Evolutionary conservation across 2,888 invertebrate species (phyloP).

Genomic region (Sylvicola fuscatus): DNA sequence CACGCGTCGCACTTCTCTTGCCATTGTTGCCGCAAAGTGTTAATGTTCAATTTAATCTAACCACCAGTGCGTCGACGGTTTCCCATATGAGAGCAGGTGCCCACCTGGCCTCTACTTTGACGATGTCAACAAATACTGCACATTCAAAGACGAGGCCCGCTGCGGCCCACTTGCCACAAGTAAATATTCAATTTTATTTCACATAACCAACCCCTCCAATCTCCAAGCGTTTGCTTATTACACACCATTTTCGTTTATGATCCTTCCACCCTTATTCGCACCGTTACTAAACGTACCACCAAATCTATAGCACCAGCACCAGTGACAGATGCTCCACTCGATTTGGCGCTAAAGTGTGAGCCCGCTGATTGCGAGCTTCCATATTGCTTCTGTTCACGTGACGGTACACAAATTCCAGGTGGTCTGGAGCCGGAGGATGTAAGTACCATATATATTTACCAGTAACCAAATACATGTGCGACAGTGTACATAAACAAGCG

Average conservation of each 20-base stretch:
- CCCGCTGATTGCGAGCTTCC: constrained; percentile 54
- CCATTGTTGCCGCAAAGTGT: neutral
- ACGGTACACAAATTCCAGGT: constrained; percentile 74
- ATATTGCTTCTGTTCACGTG: constrained; percentile 81
- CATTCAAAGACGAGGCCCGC: constrained; percentile 72
- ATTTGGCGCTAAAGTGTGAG: constrained; percentile 64
- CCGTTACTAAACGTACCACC: neutral
- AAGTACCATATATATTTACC: constrained; percentile 14
- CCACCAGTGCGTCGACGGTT: constrained; percentile 71
- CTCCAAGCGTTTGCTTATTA: neutral
- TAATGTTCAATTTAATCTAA: neutral
- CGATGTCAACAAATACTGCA: constrained; percentile 75
- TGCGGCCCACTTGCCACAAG: constrained; percentile 79
- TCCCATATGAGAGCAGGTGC: constrained; percentile 70
- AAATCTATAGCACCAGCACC: constrained; percentile 50
- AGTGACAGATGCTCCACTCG: constrained; percentile 58
- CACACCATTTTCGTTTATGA: neutral
- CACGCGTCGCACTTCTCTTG: too few relatives aligned
- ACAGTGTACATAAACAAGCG: too few relatives aligned
- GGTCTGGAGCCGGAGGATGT: constrained; percentile 66
- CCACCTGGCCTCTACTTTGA: constrained; percentile 81
- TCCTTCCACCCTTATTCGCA: constrained; percentile 3
- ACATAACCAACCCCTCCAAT: neutral
- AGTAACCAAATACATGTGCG: neutral
- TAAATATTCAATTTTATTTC: constrained; percentile 30